Evolutionary conservation across 2,888 invertebrate genomes (phyloP), one percentile per base, ranked within the genome.

Genomic region (Parasteatoda lunata): DNA sequence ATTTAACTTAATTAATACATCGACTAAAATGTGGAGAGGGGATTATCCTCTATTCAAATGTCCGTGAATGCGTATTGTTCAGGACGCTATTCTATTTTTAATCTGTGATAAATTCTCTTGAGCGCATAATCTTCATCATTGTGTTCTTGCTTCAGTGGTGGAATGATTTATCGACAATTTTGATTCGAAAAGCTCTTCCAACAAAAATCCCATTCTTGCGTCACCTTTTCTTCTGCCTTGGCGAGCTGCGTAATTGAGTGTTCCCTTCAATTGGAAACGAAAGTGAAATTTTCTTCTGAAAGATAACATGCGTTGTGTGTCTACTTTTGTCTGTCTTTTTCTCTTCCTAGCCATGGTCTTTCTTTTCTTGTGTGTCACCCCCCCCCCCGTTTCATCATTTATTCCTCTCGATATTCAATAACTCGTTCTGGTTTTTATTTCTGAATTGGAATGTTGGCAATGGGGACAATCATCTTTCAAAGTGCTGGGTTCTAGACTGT

Each of bases 161-260:
- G 45, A 66, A 73, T 73, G 80, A 80, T 80, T 80, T 80, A 80
- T 80, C 72, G 80, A 47, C 52, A 45, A 52, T 65, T 49, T 47
- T 66, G 30, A 52, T 71, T 49, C 71, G 30, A 30, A n/a, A 64
- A 64, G 59, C 59, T 7, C 59, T 59, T 59, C 30, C 11, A 59
- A 59, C 59, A 59, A 59, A 59, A 59, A 13, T 59, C 7, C 5
- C 59, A 13, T 59, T 30, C 30, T 30, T 30, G 30, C 30, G 30
- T 30, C 59, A 9, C 59, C 9, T 59, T n/a, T 59, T 59, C n/a
- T 59, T 13, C 59, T 59, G 59, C n/a, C 30, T 59, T n/a, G 59
- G 59, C n/a, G 59, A 59, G 59, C 59, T 59, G n/a, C 59, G 59
- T 59, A 59, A 59, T 59, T 59, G 59, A 59, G 59, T 59, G 59